phyloP scores from a whole-genome alignment of 2,888 invertebrate species.

The Ormyrus labotus region DNA sequence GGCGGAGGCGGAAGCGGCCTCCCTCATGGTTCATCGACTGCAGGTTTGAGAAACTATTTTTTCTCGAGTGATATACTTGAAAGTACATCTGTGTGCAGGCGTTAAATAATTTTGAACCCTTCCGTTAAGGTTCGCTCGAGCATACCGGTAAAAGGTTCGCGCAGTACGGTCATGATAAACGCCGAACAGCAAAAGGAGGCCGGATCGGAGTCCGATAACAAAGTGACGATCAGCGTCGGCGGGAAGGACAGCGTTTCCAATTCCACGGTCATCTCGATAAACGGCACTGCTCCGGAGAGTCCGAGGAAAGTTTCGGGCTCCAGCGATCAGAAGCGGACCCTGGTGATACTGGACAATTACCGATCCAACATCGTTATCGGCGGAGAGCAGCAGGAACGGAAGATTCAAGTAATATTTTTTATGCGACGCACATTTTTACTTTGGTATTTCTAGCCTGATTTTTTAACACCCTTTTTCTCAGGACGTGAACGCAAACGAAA shows the following conservation, averaged over 20 bases:
- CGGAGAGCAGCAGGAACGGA: slow-evolving; percentile 23
- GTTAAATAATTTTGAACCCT: background rate
- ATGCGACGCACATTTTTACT: too few species aligned
- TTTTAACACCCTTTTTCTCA: background rate
- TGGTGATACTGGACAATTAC: slow-evolving; percentile 73
- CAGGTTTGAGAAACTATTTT: slow-evolving; percentile 63
- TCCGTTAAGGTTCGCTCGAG: slow-evolving; percentile 34
- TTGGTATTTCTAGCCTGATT: too few species aligned
- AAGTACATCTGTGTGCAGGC: background rate
- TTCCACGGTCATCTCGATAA: slow-evolving; percentile 73
- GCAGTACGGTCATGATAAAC: slow-evolving; percentile 80
- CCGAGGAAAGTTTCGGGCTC: slow-evolving; percentile 59
- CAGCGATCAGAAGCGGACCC: slow-evolving; percentile 68
- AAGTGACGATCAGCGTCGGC: slow-evolving; percentile 76
- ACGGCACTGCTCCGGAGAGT: slow-evolving; percentile 42
- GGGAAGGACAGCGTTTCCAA: slow-evolving; percentile 72
- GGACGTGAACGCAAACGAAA: slow-evolving; percentile 31
- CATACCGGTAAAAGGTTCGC: slow-evolving; percentile 77
- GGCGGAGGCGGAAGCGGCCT: background rate
- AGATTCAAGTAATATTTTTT: too few species aligned
- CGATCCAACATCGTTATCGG: slow-evolving; percentile 72
- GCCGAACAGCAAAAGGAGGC: slow-evolving; percentile 61
- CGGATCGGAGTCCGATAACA: slow-evolving; percentile 68
- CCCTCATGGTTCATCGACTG: slow-evolving; percentile 70
- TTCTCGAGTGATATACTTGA: background rate